Conservation (phyloP, 2,797 vertebrate species). For the Manis javanica region DNA sequence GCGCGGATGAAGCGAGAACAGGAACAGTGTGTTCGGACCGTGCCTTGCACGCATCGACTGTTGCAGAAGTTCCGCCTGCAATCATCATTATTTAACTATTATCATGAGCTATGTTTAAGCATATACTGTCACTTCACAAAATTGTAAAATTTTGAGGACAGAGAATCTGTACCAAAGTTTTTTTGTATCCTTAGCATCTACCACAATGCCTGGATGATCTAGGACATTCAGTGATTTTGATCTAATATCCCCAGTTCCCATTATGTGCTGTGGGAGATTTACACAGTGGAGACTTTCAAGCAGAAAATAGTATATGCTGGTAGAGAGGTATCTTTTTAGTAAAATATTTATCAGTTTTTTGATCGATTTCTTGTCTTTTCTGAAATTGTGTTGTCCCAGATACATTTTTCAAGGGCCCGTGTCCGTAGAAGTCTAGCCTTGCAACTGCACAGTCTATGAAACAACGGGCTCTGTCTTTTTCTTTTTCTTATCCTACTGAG, state of each 20-base stretch:
- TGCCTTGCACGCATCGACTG: background rate
- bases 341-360: slow-evolving; percentile 7
- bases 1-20: background rate
- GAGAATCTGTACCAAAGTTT: background rate
- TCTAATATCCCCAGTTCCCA: background rate
- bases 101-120: background rate
- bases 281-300: background rate
- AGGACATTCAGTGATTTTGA: background rate
- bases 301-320: background rate
- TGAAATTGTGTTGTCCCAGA: slow-evolving; percentile 17
- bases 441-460: background rate
- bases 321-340: background rate
- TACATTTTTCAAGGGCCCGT: background rate
- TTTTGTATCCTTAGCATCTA: background rate
- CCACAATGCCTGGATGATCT: background rate
- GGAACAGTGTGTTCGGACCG: background rate
- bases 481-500: background rate
- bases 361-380: slow-evolving; percentile 33
- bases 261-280: background rate
- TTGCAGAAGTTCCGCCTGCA: background rate
- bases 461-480: background rate
- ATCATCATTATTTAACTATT: background rate
- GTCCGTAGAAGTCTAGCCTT: background rate
- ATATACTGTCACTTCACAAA: background rate
- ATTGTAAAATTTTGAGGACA: background rate